Base-by-base conservation (phyloP, 2,888 invertebrate species). In the Rhorus exstirpatorius region DNA sequence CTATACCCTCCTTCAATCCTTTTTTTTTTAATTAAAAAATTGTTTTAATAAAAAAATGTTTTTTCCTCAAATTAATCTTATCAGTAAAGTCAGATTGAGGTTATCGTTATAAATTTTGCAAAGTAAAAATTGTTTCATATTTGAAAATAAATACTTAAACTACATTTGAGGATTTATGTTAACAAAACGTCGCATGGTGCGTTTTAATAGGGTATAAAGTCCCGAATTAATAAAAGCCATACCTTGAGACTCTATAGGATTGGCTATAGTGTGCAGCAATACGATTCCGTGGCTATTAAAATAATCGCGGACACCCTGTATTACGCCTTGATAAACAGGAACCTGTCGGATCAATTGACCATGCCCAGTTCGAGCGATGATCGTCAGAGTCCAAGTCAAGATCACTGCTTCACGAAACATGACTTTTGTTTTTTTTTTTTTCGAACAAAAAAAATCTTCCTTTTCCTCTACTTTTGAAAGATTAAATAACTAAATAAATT, bases 281-380 rank as follows among this genome's bases (percentile, higher is more conserved):
- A 93, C 88, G n/a, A 92, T 88, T 67, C 92, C 92, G 3, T 91
- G 92, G 44, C 90, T 93, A 78, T 93, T 92, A 44, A 91, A 93
- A 41, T 89, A 87, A 49, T 88, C 89, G 79, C 90, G 92, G 0
- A 92, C 84, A 0, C 87, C 88, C 31, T 86, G 81, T 21, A 92
- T 89, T 10, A 93, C 41, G 6, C 78, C 49, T 72, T 89, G 46
- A 60, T 93, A 93, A 8, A 90, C 84, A 10, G 83, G 24, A 21
- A 86, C 72, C 0, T 90, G 88, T 58, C 91, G 84, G 17, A 90
- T 87, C 6, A 91, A 75, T n/a, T 84, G 85, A 17, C 78, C 51
- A 8, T 24, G 7, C 31, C 49, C 65, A 14, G 38, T 3, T 21
- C 14, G 41, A 3, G 14, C 26, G 7, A 67, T 75, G 24, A 68